Evolutionary conservation across 2,113 vertebrate species (phyloP).

Genomic region (Pachyramphus minor): DNA sequence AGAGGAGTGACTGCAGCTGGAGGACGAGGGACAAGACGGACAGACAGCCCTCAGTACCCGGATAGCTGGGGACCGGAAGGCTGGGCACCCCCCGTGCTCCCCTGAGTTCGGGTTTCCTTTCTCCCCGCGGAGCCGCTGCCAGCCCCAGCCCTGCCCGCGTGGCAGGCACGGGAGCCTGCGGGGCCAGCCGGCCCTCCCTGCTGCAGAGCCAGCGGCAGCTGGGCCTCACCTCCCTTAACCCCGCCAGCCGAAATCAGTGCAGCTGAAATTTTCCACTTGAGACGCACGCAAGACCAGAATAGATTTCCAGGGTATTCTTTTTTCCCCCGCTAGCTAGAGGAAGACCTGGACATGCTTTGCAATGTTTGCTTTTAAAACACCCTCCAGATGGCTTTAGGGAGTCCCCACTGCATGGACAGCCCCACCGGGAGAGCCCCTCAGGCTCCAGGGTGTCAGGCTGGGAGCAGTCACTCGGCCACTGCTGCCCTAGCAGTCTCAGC

Average conservation of each 20-base stretch:
- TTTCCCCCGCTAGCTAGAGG: neutral
- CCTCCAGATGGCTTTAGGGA: neutral
- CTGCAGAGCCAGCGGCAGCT: neutral
- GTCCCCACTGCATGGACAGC: neutral
- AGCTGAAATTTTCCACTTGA: conserved; percentile 40
- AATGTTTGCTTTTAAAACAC: neutral
- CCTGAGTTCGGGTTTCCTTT: neutral
- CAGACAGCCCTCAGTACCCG: rapidly evolving
- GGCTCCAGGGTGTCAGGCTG: rapidly evolving
- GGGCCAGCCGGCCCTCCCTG: neutral
- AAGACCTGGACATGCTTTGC: neutral
- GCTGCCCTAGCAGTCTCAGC: neutral
- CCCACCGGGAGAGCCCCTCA: neutral
- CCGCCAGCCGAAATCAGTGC: neutral
- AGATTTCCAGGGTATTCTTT: neutral
- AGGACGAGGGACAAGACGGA: rapidly evolving
- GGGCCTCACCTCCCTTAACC: conserved; percentile 10
- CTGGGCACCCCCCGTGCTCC: neutral
- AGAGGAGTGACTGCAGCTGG: rapidly evolving
- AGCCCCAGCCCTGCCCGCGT: neutral
- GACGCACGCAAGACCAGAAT: neutral
- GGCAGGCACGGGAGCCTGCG: neutral
- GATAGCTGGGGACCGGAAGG: rapidly evolving
- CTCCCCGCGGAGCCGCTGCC: neutral
- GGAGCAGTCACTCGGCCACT: rapidly evolving